A percentile compares a stretch with the other conserved stretches of the same genome.
phyloP scores from a whole-genome alignment of 2,888 invertebrate species.

The Diarsia mendica region DNA sequence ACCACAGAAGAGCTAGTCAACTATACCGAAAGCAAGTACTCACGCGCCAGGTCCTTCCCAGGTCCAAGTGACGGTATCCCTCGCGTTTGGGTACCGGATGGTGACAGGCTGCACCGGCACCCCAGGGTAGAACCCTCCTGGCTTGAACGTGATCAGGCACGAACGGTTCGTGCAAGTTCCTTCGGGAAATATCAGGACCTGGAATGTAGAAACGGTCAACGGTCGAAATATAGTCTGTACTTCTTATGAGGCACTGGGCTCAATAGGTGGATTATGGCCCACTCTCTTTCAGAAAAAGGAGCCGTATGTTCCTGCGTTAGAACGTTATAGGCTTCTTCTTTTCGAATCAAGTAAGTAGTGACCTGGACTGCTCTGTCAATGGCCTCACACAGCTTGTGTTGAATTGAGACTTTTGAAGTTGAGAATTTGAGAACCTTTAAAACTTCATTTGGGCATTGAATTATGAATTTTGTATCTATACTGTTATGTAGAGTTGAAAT shows the following conservation, averaged over 20 bases:
- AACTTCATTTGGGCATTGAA: background rate
- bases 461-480: background rate
- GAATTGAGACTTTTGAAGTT: background rate
- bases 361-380: background rate
- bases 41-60: conserved; percentile 98
- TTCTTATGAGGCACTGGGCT: background rate
- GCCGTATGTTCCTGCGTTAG: too few species aligned
- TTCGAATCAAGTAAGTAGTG: background rate
- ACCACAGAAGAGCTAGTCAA: too few species aligned
- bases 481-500: background rate
- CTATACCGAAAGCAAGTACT: conserved; percentile 81
- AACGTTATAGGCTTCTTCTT: background rate
- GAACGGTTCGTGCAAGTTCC: conserved; percentile 99
- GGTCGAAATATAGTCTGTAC: background rate
- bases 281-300: too few species aligned
- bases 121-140: conserved; percentile 98
- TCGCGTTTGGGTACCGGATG: conserved; percentile 96
- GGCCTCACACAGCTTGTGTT: background rate
- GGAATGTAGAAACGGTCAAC: conserved; percentile 50
- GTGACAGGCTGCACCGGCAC: conserved; percentile 98
- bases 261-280: too few species aligned
- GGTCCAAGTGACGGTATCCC: conserved; percentile 97
- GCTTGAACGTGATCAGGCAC: conserved; percentile 96
- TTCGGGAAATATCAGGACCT: conserved; percentile 98
- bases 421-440: background rate